Percentiles rank a stretch among this genome's conserved stretches.
These are phyloP conservation scores for Petromus typicus DNA, from an alignment of 2,113 vertebrate genomes.

Conservation along the genomic window DNA sequence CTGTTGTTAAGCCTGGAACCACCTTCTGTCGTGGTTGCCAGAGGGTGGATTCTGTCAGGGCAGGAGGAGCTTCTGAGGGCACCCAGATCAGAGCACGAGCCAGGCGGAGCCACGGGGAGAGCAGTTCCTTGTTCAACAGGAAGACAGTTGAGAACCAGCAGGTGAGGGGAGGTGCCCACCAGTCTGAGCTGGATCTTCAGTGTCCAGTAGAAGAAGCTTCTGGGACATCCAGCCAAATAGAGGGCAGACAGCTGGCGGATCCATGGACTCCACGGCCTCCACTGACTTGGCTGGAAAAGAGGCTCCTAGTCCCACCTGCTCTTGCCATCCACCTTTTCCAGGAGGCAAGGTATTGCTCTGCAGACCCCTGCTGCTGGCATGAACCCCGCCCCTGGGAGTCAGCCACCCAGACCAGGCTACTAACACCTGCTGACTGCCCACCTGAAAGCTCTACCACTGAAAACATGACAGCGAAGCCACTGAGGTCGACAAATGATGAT, in stretches of 20 bases:
- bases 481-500: too few species aligned
- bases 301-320: background rate
- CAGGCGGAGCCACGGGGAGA: background rate
- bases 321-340: background rate
- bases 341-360: background rate
- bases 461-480: background rate
- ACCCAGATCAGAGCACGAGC: background rate
- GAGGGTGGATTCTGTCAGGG: background rate
- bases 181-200: background rate
- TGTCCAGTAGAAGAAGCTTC: background rate
- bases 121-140: background rate
- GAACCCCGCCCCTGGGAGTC: background rate
- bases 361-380: background rate
- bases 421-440: background rate
- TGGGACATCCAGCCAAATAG: background rate
- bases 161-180: background rate
- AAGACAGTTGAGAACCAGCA: background rate
- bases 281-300: background rate
- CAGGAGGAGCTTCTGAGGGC: background rate
- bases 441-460: background rate
- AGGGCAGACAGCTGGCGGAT: background rate
- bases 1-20: background rate
- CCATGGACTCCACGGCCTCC: background rate
- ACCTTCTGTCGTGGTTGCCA: background rate
- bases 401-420: background rate